Evolutionary conservation across 2,888 invertebrate genomes (phyloP).

Genomic region (Dolomedes plantarius): DNA sequence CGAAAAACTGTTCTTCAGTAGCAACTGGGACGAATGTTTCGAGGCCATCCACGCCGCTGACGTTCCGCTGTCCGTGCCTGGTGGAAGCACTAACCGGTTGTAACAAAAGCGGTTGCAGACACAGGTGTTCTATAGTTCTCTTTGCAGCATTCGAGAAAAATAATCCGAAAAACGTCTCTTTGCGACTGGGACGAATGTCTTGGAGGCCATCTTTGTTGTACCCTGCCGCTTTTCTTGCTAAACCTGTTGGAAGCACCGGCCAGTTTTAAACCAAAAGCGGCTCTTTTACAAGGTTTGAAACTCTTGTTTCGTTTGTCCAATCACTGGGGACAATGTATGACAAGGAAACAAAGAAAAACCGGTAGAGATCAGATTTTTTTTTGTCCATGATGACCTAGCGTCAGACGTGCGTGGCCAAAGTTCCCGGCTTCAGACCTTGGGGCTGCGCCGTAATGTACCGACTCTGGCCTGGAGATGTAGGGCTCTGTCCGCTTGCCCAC

Average conservation of each 20-base stretch:
- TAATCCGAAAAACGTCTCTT: not conserved
- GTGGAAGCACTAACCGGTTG: conserved; percentile 2
- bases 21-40: conserved; percentile 38
- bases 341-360: conserved; percentile 14
- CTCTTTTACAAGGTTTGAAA: not conserved
- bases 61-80: not conserved
- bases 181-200: not conserved
- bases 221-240: not conserved
- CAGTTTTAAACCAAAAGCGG: not conserved
- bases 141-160: not conserved
- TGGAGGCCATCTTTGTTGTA: not conserved
- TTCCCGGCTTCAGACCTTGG: conserved; percentile 65
- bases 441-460: conserved; percentile 70
- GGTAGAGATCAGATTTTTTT: not conserved
- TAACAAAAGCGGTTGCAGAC: not conserved
- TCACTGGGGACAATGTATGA: conserved; percentile 5
- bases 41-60: conserved; percentile 3
- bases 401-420: conserved; percentile 72
- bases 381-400: conserved; percentile 47
- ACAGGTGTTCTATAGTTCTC: not conserved
- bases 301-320: not conserved
- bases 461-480: conserved; percentile 50
- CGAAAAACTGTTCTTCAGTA: conserved; percentile 4
- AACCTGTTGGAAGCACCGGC: not conserved
- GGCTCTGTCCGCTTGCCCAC: conserved; percentile 60